Percentiles rank a stretch among this genome's conserved stretches.
Evolutionary conservation across 2,113 vertebrate genomes (phyloP).

Genomic region (Rhinoptilus africanus): DNA sequence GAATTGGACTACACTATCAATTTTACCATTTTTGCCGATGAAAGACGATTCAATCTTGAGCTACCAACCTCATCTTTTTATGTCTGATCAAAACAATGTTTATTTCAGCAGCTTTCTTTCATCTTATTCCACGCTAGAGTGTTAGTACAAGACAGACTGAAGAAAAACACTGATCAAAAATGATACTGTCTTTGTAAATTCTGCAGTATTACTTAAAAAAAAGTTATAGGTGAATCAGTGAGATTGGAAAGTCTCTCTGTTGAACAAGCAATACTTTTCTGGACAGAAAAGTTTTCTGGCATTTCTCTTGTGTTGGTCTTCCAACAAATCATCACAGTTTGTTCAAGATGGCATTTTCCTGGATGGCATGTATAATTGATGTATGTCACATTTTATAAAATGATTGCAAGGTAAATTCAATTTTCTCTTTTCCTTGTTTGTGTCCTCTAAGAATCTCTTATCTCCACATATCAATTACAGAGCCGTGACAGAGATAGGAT

Average conservation of each 20-base stretch:
- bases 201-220: background rate
- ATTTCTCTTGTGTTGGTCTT: constrained; percentile 13
- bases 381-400: constrained; percentile 32
- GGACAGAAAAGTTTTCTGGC: constrained; percentile 29
- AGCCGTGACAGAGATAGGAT: constrained; percentile 35
- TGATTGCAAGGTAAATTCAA: constrained; percentile 55
- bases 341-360: constrained; percentile 49
- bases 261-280: background rate
- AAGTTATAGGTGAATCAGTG: background rate
- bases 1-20: background rate
- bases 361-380: constrained; percentile 45
- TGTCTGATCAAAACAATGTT: background rate
- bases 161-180: background rate
- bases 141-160: background rate
- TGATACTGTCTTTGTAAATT: background rate
- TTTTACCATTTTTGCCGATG: background rate
- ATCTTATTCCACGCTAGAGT: background rate
- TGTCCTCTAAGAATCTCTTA: constrained; percentile 57
- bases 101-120: background rate
- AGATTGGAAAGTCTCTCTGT: background rate
- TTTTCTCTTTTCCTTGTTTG: constrained; percentile 50
- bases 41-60: background rate
- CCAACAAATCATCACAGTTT: constrained; percentile 23
- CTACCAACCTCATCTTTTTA: background rate
- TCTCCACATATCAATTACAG: constrained; percentile 51